A percentile compares a stretch with the other conserved stretches of the same genome.
Evolutionary conservation across 2,113 vertebrate genomes (phyloP).

Genomic region (Pongo abelii): DNA sequence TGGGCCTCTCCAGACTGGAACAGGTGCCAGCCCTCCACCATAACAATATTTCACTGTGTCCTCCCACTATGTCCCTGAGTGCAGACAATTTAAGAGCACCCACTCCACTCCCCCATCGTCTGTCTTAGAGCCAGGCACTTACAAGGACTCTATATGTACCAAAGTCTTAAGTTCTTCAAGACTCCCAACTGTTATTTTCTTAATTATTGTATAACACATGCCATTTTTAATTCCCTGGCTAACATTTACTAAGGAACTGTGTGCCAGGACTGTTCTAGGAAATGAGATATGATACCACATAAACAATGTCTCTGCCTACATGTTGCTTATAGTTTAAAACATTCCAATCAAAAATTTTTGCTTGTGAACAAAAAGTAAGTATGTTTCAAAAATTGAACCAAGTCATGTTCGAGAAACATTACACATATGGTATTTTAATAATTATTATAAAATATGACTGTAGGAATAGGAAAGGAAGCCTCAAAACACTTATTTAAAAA

Average conservation of each 20-base stretch:
- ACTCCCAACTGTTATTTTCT: background rate
- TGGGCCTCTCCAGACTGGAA: background rate
- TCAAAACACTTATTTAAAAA: background rate
- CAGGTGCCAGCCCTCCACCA: background rate
- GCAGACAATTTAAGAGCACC: background rate
- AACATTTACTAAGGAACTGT: background rate
- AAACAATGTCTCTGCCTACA: background rate
- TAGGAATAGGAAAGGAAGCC: background rate
- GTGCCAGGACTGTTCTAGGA: background rate
- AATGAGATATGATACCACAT: background rate
- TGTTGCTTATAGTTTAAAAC: background rate
- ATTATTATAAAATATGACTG: background rate
- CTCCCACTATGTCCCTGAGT: background rate
- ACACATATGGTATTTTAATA: background rate
- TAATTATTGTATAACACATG: background rate
- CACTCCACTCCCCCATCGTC: background rate
- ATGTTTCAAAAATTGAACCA: background rate
- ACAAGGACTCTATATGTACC: background rate
- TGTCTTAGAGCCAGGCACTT: background rate
- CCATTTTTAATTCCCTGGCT: constrained; percentile 21
- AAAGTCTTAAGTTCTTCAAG: background rate
- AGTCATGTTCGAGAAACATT: background rate
- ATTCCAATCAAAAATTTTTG: background rate
- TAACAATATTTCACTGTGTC: background rate
- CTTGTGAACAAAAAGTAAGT: background rate